Evolutionary conservation across 2,888 invertebrate species (phyloP).

Genomic region (Encarsia formosa): DNA sequence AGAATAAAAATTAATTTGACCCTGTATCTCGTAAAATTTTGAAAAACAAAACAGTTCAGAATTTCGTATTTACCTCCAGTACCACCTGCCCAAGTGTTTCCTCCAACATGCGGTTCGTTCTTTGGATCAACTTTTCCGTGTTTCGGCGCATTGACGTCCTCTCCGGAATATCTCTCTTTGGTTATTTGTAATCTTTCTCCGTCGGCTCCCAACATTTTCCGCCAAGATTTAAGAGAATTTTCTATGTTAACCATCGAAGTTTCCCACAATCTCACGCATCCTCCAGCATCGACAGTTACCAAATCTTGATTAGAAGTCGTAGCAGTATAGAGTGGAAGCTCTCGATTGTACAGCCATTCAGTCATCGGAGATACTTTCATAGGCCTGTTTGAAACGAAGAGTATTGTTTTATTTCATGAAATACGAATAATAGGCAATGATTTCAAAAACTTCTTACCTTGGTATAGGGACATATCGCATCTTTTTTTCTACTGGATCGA

Average conservation of each 20-base stretch:
- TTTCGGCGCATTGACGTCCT: conserved; percentile 75
- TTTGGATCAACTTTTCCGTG: conserved; percentile 88
- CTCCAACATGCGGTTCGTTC: conserved; percentile 91
- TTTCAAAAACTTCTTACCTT: conserved; percentile 41
- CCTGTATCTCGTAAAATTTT: no score
- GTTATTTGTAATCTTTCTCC: conserved; percentile 68
- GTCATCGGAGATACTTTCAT: conserved; percentile 46
- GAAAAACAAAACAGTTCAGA: neutral
- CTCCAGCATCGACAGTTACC: conserved; percentile 57
- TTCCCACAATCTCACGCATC: conserved; percentile 58
- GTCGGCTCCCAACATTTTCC: conserved; percentile 41
- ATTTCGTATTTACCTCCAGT: conserved; percentile 65
- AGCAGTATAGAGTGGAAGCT: conserved; percentile 51
- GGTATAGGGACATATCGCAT: conserved; percentile 57
- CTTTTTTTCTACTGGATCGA: conserved; percentile 52
- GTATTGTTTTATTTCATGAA: neutral
- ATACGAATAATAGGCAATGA: no score
- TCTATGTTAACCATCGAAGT: conserved; percentile 51
- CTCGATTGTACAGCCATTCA: conserved; percentile 52
- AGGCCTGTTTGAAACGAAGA: no score
- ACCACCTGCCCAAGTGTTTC: conserved; percentile 96
- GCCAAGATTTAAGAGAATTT: conserved; percentile 53
- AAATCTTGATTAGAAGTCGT: conserved; percentile 52
- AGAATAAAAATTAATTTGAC: neutral
- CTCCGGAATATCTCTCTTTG: conserved; percentile 64